A percentile compares a stretch with the other conserved stretches of the same genome.
phyloP scores from a whole-genome alignment of 2,888 invertebrate genomes.

The Phragmatobia fuliginosa region DNA sequence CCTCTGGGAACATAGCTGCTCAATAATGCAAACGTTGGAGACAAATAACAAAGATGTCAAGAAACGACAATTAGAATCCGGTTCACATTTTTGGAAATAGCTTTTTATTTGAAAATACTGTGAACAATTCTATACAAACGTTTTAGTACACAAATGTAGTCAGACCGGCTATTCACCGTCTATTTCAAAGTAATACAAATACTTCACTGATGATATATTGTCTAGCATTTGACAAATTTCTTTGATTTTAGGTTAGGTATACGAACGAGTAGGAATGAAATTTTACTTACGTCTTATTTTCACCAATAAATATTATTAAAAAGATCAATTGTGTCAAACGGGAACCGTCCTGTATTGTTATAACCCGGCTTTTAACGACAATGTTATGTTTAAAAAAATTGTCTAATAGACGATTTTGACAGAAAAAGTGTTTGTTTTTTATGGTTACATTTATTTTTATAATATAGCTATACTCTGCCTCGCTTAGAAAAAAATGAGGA shows the following conservation, averaged over 20 bases:
- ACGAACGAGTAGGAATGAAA: background rate
- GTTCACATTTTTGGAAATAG: background rate
- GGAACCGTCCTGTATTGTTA: background rate
- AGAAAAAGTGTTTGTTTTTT: background rate
- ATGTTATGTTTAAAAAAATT: background rate
- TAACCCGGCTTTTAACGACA: background rate
- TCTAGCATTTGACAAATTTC: background rate
- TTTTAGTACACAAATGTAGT: background rate
- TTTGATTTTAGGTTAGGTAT: background rate
- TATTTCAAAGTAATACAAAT: background rate
- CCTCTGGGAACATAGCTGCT: background rate
- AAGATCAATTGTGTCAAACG: background rate
- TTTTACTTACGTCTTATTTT: background rate
- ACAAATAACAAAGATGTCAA: background rate
- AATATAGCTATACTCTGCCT: background rate
- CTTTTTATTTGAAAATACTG: background rate
- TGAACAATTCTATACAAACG: background rate
- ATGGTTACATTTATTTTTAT: background rate
- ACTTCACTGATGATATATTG: background rate
- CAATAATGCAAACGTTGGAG: background rate
- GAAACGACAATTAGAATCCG: background rate
- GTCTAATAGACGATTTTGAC: background rate
- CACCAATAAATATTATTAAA: background rate
- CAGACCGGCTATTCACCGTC: background rate
- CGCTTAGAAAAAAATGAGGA: background rate